Percentiles rank a stretch among this genome's conserved stretches.
phyloP scores from a whole-genome alignment of 2,113 vertebrate species.

The Arizona elegans region DNA sequence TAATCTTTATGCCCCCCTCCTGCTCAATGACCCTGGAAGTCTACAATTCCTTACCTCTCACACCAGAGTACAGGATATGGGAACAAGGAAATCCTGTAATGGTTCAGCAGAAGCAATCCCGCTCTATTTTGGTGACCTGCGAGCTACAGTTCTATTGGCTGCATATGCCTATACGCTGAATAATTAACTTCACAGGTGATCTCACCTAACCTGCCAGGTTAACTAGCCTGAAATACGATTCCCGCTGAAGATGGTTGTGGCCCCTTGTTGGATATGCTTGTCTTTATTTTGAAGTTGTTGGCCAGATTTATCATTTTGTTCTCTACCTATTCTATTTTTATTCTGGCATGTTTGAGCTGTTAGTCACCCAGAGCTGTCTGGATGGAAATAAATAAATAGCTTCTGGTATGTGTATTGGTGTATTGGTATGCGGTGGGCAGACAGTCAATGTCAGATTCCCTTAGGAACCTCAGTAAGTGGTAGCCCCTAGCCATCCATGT shows the following conservation, averaged over 20 bases:
- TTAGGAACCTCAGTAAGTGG: neutral
- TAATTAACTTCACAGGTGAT: neutral
- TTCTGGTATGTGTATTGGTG: neutral
- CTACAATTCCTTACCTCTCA: neutral
- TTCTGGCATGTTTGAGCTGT: neutral
- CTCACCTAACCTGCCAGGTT: neutral
- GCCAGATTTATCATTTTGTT: neutral
- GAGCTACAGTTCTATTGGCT: neutral
- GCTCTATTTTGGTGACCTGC: neutral
- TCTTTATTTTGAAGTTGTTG: neutral
- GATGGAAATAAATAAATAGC: neutral
- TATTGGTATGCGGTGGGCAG: too few species aligned
- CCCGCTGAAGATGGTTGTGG: neutral
- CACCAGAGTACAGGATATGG: neutral
- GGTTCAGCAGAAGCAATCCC: neutral
- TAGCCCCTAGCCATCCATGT: neutral
- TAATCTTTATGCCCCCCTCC: neutral
- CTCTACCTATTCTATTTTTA: neutral
- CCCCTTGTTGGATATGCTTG: neutral
- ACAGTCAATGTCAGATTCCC: too few species aligned
- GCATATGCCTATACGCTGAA: neutral
- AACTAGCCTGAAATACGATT: neutral
- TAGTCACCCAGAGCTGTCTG: neutral
- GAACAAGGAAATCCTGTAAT: neutral
- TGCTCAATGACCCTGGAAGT: neutral